Conservation (phyloP, 35 echinoderm and acorn worm genomes). For the Acanthaster planci region DNA sequence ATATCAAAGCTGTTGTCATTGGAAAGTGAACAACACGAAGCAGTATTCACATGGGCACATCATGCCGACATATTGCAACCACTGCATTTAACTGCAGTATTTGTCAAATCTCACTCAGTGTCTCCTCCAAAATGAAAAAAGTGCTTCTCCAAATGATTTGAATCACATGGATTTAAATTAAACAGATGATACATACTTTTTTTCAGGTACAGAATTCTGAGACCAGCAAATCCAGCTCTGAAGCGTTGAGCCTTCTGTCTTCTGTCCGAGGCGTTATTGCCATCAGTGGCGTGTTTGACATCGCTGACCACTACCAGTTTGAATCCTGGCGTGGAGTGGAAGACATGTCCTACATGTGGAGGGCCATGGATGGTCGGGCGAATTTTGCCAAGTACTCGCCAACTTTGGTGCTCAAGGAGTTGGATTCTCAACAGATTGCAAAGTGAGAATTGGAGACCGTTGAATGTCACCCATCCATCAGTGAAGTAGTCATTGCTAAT, state of each 20-base stretch:
- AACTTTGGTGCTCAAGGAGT: slow-evolving; percentile 19
- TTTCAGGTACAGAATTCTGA: neutral
- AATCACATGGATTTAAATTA: too few species aligned
- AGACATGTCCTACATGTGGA: slow-evolving; percentile 73
- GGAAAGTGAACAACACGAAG: too few species aligned
- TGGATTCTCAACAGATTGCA: slow-evolving; percentile 35
- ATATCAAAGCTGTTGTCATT: too few species aligned
- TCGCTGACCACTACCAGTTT: slow-evolving; percentile 75
- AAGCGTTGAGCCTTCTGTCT: slow-evolving; percentile 12
- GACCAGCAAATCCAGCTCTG: neutral
- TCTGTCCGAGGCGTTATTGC: slow-evolving; percentile 68
- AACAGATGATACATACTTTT: too few species aligned
- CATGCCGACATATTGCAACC: too few species aligned
- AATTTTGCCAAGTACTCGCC: slow-evolving; percentile 77
- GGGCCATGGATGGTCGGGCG: slow-evolving; percentile 54
- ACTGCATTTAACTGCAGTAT: too few species aligned
- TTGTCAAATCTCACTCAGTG: too few species aligned
- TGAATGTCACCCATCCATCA: too few species aligned
- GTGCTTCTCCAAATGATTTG: too few species aligned
- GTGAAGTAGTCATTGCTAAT: too few species aligned
- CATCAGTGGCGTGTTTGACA: slow-evolving; percentile 69
- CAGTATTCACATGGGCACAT: too few species aligned
- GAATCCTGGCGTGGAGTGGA: slow-evolving; percentile 74
- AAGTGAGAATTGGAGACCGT: slow-evolving; percentile 45
- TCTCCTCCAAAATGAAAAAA: too few species aligned